Conservation (phyloP, 2,113 vertebrate species). For the Copsychus sechellarum region DNA sequence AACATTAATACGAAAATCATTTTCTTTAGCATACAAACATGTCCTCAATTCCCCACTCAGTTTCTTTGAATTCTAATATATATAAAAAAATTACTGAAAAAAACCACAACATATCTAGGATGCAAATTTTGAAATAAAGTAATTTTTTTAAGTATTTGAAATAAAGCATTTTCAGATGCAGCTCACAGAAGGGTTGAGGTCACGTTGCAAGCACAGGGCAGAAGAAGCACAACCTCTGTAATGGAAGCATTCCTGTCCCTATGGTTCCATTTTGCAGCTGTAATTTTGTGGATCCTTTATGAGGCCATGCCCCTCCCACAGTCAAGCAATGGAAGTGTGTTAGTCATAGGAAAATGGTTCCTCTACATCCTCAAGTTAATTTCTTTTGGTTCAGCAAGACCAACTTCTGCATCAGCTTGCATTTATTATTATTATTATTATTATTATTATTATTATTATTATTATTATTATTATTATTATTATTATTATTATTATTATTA, state of each 20-base stretch:
- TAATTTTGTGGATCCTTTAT: not conserved
- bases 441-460: not conserved
- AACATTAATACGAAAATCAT: not conserved
- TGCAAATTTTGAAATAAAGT: not conserved
- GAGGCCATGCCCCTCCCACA: not conserved
- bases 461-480: not conserved
- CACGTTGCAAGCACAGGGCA: not conserved
- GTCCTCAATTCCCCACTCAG: not conserved
- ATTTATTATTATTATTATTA: not conserved
- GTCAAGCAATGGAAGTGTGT: not conserved
- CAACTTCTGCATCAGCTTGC: not conserved
- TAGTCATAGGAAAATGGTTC: not conserved
- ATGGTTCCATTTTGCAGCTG: not conserved
- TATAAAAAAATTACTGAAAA: not conserved
- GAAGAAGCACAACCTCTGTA: not conserved
- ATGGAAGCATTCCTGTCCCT: not conserved
- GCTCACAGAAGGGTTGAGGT: not conserved
- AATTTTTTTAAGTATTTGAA: not conserved
- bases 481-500: not conserved
- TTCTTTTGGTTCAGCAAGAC: not conserved
- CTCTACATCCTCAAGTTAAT: not conserved
- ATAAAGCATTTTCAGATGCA: not conserved
- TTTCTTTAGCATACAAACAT: not conserved
- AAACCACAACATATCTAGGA: not conserved
- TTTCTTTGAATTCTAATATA: not conserved